phyloP scores from a whole-genome alignment of 2,797 vertebrate species.

The Pangasius mekongensis region DNA sequence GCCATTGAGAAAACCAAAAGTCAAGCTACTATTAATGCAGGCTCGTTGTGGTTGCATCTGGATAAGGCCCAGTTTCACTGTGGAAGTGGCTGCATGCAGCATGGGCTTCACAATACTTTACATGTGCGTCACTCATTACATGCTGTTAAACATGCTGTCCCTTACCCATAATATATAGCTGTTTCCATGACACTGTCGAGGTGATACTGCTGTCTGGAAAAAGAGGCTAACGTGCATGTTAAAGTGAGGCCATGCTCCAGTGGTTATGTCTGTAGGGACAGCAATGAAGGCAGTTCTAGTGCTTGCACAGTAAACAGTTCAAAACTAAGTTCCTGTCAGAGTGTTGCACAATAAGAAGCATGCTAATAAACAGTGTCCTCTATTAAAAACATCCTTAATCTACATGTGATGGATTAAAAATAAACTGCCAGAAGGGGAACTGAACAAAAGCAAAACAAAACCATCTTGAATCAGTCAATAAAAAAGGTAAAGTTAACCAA shows the following conservation, averaged over 20 bases:
- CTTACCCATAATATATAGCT: not conserved
- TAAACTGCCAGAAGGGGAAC: not conserved
- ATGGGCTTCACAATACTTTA: not conserved
- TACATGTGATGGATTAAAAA: not conserved
- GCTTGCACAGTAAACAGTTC: not conserved
- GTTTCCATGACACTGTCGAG: not conserved
- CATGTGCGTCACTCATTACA: not conserved
- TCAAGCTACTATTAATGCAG: not conserved
- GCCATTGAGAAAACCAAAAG: not conserved
- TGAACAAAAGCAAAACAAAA: not conserved
- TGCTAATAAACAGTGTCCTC: constrained; percentile 4
- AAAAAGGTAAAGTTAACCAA: not conserved
- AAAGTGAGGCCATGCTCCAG: constrained; percentile 3
- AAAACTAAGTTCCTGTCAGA: not conserved
- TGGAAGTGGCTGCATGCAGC: not conserved
- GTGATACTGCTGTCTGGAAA: constrained; percentile 4
- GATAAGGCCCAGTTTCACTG: not conserved
- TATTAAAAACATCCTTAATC: not conserved
- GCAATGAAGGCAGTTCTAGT: not conserved
- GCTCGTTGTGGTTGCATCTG: not conserved
- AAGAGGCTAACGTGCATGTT: constrained; percentile 14
- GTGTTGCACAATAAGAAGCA: not conserved
- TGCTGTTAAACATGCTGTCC: constrained; percentile 12
- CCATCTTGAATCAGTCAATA: not conserved
- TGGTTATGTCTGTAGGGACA: not conserved